Evolutionary conservation across 2,888 invertebrate species (phyloP).

Genomic region (Formica aserva): DNA sequence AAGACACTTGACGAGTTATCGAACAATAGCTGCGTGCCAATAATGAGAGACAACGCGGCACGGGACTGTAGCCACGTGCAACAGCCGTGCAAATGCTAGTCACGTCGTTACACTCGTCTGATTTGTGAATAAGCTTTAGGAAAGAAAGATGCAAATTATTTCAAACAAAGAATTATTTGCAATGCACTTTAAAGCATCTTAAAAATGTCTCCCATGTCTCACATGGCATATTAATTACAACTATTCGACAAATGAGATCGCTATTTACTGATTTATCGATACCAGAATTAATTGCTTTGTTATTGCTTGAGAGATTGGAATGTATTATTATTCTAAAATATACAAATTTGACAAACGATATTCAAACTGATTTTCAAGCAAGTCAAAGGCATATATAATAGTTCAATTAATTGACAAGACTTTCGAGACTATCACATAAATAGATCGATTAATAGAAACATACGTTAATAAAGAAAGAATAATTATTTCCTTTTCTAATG

Average conservation of each 20-base stretch:
- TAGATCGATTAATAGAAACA: not conserved
- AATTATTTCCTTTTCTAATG: conserved; percentile 34
- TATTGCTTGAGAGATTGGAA: not conserved
- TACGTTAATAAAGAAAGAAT: not conserved
- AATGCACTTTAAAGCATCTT: not conserved
- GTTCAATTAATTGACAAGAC: not conserved
- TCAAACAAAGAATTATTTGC: not conserved
- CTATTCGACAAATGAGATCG: not conserved
- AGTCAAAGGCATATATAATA: not conserved
- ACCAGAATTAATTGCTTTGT: conserved; percentile 1
- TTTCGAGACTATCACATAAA: not conserved
- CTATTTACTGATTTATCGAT: not conserved
- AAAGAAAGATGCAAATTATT: conserved; percentile 28
- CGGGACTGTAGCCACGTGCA: not conserved
- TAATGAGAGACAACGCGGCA: conserved; percentile 29
- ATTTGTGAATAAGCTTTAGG: conserved; percentile 21
- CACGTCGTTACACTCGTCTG: conserved; percentile 14
- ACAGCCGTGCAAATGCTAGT: conserved; percentile 20
- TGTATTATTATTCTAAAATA: not conserved
- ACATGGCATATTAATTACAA: not conserved
- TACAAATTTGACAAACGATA: not conserved
- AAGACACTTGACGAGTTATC: conserved; percentile 31
- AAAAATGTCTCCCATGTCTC: not conserved
- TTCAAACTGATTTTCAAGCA: not conserved
- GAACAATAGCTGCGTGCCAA: conserved; percentile 32